A percentile compares a stretch with the other conserved stretches of the same genome.
Evolutionary conservation across 2,797 vertebrate genomes (phyloP).

Genomic region (Eutrigla gurnardus): DNA sequence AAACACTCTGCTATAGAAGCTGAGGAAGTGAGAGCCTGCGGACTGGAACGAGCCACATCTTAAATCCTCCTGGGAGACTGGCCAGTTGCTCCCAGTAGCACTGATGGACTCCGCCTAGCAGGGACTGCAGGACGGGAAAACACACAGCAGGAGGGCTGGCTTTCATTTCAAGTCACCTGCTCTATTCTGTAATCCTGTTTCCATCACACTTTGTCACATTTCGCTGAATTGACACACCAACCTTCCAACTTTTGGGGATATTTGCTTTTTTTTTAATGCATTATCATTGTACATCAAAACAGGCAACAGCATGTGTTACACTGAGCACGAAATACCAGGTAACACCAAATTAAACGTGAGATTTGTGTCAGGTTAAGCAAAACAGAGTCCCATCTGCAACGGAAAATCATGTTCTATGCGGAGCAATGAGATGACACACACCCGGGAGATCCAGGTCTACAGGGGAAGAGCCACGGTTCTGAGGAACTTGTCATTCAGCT

Average conservation of each 20-base stretch:
- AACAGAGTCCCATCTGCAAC: not conserved
- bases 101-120: too few relatives aligned
- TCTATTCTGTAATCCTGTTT: not conserved
- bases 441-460: conserved; percentile 31
- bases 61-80: too few relatives aligned
- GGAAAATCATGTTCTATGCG: conserved; percentile 28
- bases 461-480: conserved; percentile 31
- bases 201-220: not conserved
- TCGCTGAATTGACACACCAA: not conserved
- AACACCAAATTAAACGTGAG: not conserved
- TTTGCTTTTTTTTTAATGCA: too few relatives aligned
- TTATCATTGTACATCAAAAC: not conserved
- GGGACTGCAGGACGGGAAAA: too few relatives aligned
- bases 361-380: conserved; percentile 9
- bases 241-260: not conserved
- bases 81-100: too few relatives aligned
- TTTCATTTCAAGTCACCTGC: not conserved
- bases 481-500: conserved; percentile 77
- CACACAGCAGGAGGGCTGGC: too few relatives aligned
- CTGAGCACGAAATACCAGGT: not conserved
- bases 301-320: not conserved
- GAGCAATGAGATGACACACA: conserved; percentile 22
- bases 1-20: too few relatives aligned
- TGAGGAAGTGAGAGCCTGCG: too few relatives aligned
- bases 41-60: too few relatives aligned